Percentiles rank a stretch among this genome's conserved stretches.
phyloP scores from a whole-genome alignment of 1,140 invertebrate genomes.

The Rhopalosiphum padi region DNA sequence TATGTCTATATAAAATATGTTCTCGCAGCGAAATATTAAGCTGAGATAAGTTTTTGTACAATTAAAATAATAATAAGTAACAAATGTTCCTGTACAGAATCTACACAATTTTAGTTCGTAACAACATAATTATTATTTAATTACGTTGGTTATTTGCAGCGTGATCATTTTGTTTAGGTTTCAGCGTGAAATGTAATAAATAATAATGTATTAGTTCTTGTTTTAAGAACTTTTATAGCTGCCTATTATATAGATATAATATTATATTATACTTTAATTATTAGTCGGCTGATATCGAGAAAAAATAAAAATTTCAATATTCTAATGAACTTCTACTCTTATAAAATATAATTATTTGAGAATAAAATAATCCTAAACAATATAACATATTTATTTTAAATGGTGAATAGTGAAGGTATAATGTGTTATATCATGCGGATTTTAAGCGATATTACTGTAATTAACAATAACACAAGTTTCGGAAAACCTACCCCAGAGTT shows the following conservation, averaged over 20 bases:
- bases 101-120: background rate
- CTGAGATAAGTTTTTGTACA: background rate
- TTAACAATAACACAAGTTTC: no score
- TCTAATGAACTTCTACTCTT: background rate
- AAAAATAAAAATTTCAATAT: background rate
- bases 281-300: no score
- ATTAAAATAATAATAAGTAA: background rate
- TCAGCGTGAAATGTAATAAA: no score
- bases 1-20: background rate
- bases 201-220: no score
- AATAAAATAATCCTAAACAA: background rate
- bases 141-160: no score
- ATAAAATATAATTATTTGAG: background rate
- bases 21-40: background rate
- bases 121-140: background rate
- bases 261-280: background rate
- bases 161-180: no score
- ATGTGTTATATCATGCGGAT: background rate
- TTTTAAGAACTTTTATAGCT: no score
- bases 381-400: background rate
- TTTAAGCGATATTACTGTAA: background rate
- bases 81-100: no score
- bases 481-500: no score
- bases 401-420: background rate
- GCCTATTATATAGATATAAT: no score